Evolutionary conservation across 2,888 invertebrate genomes (phyloP).

Genomic region (Stegophylla sp.): DNA sequence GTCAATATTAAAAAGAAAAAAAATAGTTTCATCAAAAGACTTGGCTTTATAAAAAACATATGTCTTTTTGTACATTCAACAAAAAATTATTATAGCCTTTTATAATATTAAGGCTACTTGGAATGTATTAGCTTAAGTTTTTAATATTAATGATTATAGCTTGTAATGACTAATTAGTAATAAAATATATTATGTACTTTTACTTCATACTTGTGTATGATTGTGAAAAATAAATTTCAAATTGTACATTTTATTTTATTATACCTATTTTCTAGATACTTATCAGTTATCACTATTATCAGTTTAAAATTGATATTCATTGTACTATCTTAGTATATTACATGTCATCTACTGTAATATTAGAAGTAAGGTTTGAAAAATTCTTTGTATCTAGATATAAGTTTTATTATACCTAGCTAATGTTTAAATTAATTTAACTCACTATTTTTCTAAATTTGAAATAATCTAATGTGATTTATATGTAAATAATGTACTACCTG

Average conservation of each 20-base stretch:
- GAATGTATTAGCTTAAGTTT: conserved; percentile 52
- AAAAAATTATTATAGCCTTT: conserved; percentile 10
- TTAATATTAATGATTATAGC: conserved; percentile 28
- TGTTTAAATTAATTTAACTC: conserved; percentile 49
- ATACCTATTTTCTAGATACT: conserved; percentile 16
- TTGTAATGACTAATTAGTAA: conserved; percentile 32
- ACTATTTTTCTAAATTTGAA: conserved; percentile 50
- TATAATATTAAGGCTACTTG: conserved; percentile 2
- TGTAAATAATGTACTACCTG: conserved; percentile 35
- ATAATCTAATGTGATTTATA: conserved; percentile 32
- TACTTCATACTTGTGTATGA: too few species aligned
- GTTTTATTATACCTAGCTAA: conserved; percentile 55
- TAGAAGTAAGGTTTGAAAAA: conserved; percentile 32
- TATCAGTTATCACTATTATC: too few species aligned
- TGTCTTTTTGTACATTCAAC: conserved; percentile 42
- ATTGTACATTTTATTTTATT: conserved; percentile 23
- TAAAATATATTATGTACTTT: conserved; percentile 31
- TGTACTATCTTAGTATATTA: conserved; percentile 36
- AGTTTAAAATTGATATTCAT: conserved; percentile 9
- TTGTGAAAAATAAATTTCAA: conserved; percentile 28
- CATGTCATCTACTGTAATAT: not conserved
- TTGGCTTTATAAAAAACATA: conserved; percentile 36
- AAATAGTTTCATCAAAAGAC: conserved; percentile 27
- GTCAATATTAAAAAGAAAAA: conserved; percentile 11
- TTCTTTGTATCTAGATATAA: conserved; percentile 42